Conservation (phyloP, 2,113 vertebrate species). For the Anseranas semipalmata region DNA sequence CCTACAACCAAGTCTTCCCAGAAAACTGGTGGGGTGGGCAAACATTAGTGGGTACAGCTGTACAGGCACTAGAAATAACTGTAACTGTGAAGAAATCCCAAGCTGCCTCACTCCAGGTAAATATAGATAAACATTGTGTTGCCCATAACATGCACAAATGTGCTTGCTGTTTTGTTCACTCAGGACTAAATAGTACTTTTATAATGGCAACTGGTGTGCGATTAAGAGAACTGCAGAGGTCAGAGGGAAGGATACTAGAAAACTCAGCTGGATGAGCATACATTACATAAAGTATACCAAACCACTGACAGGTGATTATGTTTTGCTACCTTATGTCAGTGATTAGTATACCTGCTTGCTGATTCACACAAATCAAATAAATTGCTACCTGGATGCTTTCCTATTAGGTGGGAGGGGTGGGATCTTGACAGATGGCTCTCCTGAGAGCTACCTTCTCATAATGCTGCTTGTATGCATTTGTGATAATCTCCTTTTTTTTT, state of each 20-base stretch:
- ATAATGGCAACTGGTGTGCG: background rate
- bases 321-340: background rate
- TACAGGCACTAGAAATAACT: background rate
- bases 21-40: background rate
- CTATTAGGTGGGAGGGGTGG: background rate
- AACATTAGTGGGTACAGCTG: background rate
- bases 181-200: background rate
- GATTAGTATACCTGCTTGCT: background rate
- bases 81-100: background rate
- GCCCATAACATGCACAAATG: background rate
- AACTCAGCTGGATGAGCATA: background rate
- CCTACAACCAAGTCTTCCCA: background rate
- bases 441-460: background rate
- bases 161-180: background rate
- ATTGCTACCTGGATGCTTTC: background rate
- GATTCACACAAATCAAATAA: background rate
- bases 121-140: background rate
- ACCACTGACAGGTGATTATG: background rate
- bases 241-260: background rate
- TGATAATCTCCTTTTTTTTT: background rate
- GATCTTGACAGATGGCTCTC: background rate
- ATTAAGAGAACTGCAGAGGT: background rate
- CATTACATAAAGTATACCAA: background rate
- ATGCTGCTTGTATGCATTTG: background rate
- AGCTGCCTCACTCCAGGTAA: background rate